Evolutionary conservation across 1,140 invertebrate genomes (phyloP), one percentile per base, ranked within the genome.

Genomic region (Lethrus apterus): DNA sequence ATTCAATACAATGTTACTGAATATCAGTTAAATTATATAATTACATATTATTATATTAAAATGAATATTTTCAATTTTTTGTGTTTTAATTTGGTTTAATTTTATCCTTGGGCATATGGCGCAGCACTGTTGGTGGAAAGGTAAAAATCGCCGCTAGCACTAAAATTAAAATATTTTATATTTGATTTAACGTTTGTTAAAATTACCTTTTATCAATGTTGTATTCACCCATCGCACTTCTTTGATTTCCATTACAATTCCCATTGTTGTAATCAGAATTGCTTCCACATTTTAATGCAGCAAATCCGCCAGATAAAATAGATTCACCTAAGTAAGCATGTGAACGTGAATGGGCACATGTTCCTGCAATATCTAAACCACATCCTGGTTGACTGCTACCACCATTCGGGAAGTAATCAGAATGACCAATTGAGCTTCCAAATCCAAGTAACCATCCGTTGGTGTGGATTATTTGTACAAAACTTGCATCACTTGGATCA

Each of bases 391-490:
- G 84, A 5, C 67, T 57, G 1, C 62, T 68, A 14, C 59, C 59
- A 32, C 54, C 58, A 45, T 76, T 75, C 0, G 72, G 69, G 58
- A 71, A 79, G 56, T 78, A 79, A 51, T 78, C 73, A 10, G 66
- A 67, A 56, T 77, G 66, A 3, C 77, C 78, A 14, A 72, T 57
- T 0, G 67, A 60, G 13, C 70, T 67, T 2, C 40, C 46, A 49
- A 70, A 65, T 0, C 76, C 77, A 9, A 73, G 60, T 9, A 70
- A 31, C 5, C 70, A 72, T 1, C 65, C 72, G 54, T 81, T 76
- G 0, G 84, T 84, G 51, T 87, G 84, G 41, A 87, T 80, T 0
- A 80, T 74, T 63, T 84, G 79, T 0, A 86, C 81, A 42, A 80
- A 80, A 7, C 63, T 42, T 0, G 72, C 82, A 57, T 84, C 81